These are phyloP conservation scores for Eupithecia subumbrata DNA, from an alignment of 2,888 invertebrate species.

Conservation along the genomic window DNA sequence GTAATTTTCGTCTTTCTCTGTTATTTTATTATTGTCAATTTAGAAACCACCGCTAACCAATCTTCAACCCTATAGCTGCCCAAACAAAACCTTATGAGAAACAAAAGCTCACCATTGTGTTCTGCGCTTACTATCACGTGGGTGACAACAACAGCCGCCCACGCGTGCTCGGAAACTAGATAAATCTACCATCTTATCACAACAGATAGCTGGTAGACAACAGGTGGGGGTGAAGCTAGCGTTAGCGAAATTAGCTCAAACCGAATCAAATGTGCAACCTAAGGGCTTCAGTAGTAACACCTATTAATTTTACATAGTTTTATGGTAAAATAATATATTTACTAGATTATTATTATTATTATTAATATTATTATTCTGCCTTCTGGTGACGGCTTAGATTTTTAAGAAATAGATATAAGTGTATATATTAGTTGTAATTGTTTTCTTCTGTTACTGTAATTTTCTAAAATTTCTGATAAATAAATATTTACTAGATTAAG, in stretches of 20 bases:
- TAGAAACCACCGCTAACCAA: not conserved
- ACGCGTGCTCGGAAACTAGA: slow-evolving; percentile 28
- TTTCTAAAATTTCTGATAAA: too few relatives aligned
- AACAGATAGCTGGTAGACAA: slow-evolving; percentile 24
- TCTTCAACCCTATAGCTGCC: not conserved
- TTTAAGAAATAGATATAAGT: too few relatives aligned
- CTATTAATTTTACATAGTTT: too few relatives aligned
- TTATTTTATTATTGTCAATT: too few relatives aligned
- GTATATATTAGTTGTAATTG: too few relatives aligned
- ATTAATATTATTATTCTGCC: too few relatives aligned
- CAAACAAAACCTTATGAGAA: not conserved
- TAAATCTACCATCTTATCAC: slow-evolving; percentile 46
- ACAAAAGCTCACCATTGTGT: slow-evolving; percentile 20
- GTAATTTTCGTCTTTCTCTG: too few relatives aligned
- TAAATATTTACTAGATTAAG: too few relatives aligned
- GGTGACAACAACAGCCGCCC: slow-evolving; percentile 36
- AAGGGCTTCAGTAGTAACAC: not conserved
- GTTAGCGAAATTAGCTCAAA: not conserved
- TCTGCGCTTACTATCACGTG: slow-evolving; percentile 26
- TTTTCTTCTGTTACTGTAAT: too few relatives aligned
- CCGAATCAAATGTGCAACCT: not conserved
- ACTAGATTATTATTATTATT: too few relatives aligned
- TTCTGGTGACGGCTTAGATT: too few relatives aligned
- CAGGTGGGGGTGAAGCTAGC: not conserved
- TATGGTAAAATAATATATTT: too few relatives aligned